These are phyloP conservation scores for Pygocentrus nattereri DNA, from an alignment of 2,797 vertebrate species.

Conservation along the genomic window DNA sequence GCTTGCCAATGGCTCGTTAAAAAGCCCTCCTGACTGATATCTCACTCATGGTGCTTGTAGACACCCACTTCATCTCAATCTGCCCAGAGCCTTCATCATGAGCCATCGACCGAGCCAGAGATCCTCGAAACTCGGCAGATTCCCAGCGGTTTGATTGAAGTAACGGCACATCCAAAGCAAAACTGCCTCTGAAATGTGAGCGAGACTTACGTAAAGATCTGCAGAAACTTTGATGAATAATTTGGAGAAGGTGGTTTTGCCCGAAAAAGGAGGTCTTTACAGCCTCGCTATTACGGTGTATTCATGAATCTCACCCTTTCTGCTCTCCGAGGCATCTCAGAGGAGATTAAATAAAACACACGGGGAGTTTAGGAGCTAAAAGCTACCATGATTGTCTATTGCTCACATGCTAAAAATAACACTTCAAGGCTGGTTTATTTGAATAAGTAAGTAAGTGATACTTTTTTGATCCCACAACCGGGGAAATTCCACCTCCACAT, in stretches of 20 bases:
- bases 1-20: slow-evolving; percentile 31
- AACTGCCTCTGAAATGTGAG: not conserved
- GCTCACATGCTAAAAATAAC: not conserved
- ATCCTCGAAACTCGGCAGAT: not conserved
- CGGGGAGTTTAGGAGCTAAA: not conserved
- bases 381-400: no score
- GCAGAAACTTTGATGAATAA: slow-evolving; percentile 4
- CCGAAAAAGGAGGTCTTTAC: not conserved
- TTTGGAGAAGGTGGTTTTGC: not conserved
- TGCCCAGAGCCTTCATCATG: not conserved
- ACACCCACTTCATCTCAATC: slow-evolving; percentile 40
- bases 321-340: not conserved
- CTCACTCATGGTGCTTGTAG: slow-evolving; percentile 28
- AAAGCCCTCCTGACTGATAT: slow-evolving; percentile 14
- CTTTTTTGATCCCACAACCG: no score
- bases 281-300: not conserved
- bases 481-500: no score
- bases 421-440: no score
- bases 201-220: not conserved
- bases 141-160: not conserved
- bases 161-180: slow-evolving; percentile 20
- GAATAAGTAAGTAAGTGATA: no score
- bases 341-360: not conserved
- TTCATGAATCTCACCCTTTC: not conserved
- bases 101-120: slow-evolving; percentile 24